These are phyloP conservation scores for Notechis scutatus DNA, from an alignment of 2,113 vertebrate genomes.

Conservation along the genomic window DNA sequence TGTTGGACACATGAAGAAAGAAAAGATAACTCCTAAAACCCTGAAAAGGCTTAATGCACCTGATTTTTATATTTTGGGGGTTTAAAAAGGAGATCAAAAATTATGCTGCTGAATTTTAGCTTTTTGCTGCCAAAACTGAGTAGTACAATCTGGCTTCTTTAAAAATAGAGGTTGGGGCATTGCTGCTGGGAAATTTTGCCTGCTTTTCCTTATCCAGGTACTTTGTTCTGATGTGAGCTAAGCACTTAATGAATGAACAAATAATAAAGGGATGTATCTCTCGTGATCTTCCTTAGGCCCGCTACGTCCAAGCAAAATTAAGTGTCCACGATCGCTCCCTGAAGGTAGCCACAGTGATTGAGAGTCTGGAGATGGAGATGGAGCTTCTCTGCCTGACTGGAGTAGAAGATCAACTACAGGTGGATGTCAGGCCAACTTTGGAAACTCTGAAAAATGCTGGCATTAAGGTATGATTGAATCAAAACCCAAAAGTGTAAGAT, in stretches of 20 bases:
- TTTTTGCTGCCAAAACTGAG: not conserved
- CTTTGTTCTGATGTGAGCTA: not conserved
- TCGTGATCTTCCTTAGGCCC: slow-evolving; percentile 75
- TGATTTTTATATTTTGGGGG: not conserved
- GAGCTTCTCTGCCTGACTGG: slow-evolving; percentile 94
- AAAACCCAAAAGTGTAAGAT: not conserved
- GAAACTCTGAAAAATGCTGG: slow-evolving; percentile 94
- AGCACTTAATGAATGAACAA: not conserved
- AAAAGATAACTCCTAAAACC: not conserved
- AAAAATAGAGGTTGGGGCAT: not conserved
- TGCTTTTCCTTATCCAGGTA: not conserved
- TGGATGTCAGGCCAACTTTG: slow-evolving; percentile 90
- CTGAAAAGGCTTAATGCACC: not conserved
- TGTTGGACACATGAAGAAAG: not conserved
- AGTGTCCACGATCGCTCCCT: slow-evolving; percentile 95
- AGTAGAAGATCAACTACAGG: slow-evolving; percentile 94
- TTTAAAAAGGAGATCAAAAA: not conserved
- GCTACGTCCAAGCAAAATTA: slow-evolving; percentile 92
- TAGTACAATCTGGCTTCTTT: not conserved
- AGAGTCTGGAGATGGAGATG: slow-evolving; percentile 99
- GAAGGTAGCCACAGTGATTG: slow-evolving; percentile 94
- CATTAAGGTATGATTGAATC: slow-evolving; percentile 80
- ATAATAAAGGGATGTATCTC: slow-evolving; percentile 43
- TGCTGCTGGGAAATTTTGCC: not conserved
- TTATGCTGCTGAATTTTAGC: not conserved